Conservation (phyloP, 1,140 invertebrate genomes). For the Drosophila lini region DNA sequence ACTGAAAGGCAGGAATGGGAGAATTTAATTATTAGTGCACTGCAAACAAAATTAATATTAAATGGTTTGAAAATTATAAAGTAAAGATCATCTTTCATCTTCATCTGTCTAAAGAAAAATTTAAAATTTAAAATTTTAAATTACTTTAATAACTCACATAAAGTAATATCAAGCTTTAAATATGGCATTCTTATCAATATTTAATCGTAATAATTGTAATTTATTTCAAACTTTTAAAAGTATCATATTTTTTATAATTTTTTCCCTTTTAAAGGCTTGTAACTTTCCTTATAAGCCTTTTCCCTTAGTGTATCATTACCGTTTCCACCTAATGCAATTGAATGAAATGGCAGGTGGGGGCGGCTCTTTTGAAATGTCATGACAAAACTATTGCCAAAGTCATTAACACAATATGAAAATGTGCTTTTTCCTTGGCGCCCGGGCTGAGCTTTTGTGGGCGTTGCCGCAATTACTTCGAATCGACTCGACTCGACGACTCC, state of each 20-base stretch:
- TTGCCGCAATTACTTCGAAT: constrained; percentile 67
- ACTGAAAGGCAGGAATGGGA: constrained; percentile 86
- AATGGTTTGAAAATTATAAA: not conserved
- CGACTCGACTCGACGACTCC: constrained; percentile 51
- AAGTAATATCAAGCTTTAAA: too few relatives aligned
- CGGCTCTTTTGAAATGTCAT: constrained; percentile 61
- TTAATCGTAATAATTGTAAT: not conserved
- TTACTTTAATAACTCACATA: too few relatives aligned
- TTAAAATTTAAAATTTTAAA: too few relatives aligned
- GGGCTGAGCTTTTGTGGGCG: constrained; percentile 41
- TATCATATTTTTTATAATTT: not conserved
- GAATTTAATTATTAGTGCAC: constrained; percentile 26
- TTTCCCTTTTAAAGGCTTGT: not conserved
- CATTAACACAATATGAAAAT: constrained; percentile 82
- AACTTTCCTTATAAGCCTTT: not conserved
- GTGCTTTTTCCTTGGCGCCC: constrained; percentile 46
- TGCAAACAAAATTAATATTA: constrained; percentile 1
- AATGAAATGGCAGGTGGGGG: constrained; percentile 48
- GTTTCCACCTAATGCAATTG: constrained; percentile 39
- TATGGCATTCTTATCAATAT: too few relatives aligned
- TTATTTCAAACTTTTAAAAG: not conserved
- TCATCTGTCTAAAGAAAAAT: not conserved
- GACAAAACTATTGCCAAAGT: constrained; percentile 77
- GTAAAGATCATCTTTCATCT: too few relatives aligned
- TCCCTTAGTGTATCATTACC: constrained; percentile 37